Evolutionary conservation across 1,140 invertebrate species (phyloP).

Genomic region (Drosophila repletoides): DNA sequence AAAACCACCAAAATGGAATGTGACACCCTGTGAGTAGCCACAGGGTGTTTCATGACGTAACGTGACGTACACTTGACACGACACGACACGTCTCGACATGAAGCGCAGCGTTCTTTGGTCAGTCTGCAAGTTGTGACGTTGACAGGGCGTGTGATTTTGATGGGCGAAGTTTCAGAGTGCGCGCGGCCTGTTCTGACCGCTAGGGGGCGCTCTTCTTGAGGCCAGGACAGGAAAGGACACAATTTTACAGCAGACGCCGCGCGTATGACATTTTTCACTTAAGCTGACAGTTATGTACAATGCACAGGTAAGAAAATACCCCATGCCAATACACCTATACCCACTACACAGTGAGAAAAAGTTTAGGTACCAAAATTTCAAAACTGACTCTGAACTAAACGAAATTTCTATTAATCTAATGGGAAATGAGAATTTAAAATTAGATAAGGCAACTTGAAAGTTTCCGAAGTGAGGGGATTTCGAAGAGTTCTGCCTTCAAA

Average conservation of each 20-base stretch:
- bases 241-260: constrained; percentile 41
- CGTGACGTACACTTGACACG: too few species aligned
- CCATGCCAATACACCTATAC: not conserved
- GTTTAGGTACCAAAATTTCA: too few species aligned
- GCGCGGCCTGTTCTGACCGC: constrained; percentile 30
- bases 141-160: constrained; percentile 64
- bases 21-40: not conserved
- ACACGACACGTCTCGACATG: too few species aligned
- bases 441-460: too few species aligned
- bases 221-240: constrained; percentile 26
- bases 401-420: too few species aligned
- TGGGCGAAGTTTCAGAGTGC: constrained; percentile 48
- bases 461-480: too few species aligned
- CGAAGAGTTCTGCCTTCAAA: too few species aligned
- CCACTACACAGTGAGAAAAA: too few species aligned
- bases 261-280: constrained; percentile 77
- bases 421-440: too few species aligned
- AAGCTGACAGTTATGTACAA: constrained; percentile 73
- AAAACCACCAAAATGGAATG: constrained; percentile 15
- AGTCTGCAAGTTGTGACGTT: constrained; percentile 50
- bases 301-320: constrained; percentile 4
- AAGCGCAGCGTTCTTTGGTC: constrained; percentile 11
- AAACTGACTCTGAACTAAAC: too few species aligned
- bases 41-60: not conserved
- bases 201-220: constrained; percentile 27